Evolutionary conservation across 2,113 vertebrate species (phyloP), one percentile per base, ranked within the genome.

Genomic region (Tragelaphus buxtoni): DNA sequence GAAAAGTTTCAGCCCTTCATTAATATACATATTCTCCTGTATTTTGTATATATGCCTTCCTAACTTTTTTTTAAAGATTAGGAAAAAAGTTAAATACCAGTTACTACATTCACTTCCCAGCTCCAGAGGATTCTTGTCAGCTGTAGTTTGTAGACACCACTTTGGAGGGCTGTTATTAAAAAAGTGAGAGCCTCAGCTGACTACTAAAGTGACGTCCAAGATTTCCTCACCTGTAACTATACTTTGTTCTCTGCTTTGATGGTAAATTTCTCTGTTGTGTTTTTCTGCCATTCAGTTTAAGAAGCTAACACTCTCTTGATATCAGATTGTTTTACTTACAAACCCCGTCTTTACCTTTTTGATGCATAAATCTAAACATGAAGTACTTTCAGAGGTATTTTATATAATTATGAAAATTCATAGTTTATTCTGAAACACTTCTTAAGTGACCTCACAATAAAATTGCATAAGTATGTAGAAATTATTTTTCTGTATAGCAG

Each of bases 351-450:
- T 89, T 49, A 91, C 32, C 49, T 58, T 96, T 85, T 91, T 77
- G 56, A 32, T n/a, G 51, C 9, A 47, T 86, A 92, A 51, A 63
- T 22, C 17, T 69, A 58, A 83, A 87, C 22, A 39, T 69, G 88
- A 88, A 95, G 22, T 28, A 17, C 47, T 90, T 81, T 83, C 42
- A 72, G 55, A 65, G 10, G 42, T 87, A n/a, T 56, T 81, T 84
- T 80, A 39, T 72, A 7, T 83, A 97, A 94, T 53, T 85, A 76
- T 53, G 77, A 89, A 96, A 81, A 81, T 92, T 60, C 17, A 58
- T 51, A 58, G 32, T 72, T 77, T 76, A 30, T 30, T 88, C 11
- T 80, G 82, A 95, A 94, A 79, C 17, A 88, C 39, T 81, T 42
- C 32, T 83, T 63, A 88, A 51, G 18, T 61, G 22, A 45, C 14